Evolutionary conservation across 2,113 vertebrate species (phyloP).

Genomic region (Eublepharis macularius): DNA sequence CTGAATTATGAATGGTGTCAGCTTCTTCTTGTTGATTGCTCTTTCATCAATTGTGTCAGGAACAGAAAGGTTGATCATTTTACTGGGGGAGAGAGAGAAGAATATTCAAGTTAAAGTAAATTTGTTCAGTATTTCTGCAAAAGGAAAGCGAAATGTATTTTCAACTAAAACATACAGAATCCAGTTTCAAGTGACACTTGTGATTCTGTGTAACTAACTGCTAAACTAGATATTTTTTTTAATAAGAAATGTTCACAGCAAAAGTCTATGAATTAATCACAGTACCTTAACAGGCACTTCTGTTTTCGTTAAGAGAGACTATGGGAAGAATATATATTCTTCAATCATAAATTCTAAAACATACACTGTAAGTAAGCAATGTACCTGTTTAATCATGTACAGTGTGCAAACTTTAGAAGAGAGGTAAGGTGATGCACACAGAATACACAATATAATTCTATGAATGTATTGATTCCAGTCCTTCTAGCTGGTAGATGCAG

Average conservation of each 20-base stretch:
- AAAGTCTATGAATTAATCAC: conserved; percentile 57
- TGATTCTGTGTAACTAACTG: conserved; percentile 47
- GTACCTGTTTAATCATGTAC: too few relatives aligned
- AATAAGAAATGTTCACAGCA: neutral
- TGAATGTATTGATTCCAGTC: too few relatives aligned
- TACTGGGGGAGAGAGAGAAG: conserved; percentile 73
- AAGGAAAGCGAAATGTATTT: neutral
- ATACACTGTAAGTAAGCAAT: neutral
- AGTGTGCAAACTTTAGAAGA: neutral
- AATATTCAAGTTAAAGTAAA: conserved; percentile 7
- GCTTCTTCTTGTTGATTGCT: conserved; percentile 96
- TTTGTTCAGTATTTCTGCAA: neutral
- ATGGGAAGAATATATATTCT: neutral
- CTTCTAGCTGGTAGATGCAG: too few relatives aligned
- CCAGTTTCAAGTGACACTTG: conserved; percentile 40
- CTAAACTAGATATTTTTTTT: conserved; percentile 25
- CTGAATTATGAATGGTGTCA: conserved; percentile 93
- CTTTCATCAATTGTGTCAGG: conserved; percentile 97
- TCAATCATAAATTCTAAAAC: neutral
- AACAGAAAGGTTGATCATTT: conserved; percentile 98
- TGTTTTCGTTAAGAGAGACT: neutral
- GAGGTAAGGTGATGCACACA: too few relatives aligned
- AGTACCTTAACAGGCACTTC: neutral
- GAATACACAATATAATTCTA: too few relatives aligned
- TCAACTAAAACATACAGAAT: conserved; percentile 32